Percentiles rank a stretch among this genome's conserved stretches.
Conservation (phyloP, 1,140 invertebrate species). For the Macrosteles quadrilineatus region DNA sequence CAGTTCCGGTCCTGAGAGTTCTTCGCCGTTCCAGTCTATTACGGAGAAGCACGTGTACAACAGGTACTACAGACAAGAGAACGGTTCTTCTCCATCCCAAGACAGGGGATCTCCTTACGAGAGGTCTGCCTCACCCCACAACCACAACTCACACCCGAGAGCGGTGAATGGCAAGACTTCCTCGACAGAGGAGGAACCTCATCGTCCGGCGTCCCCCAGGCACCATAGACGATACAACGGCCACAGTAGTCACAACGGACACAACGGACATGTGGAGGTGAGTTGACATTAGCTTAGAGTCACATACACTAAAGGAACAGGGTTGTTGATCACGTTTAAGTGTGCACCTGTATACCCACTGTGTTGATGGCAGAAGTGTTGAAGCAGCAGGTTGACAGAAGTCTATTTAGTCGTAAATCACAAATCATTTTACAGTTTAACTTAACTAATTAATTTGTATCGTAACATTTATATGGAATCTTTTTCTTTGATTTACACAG, state of each 20-base stretch:
- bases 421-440: too few species aligned
- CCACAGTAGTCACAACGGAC: not conserved
- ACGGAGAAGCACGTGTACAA: slow-evolving; percentile 16
- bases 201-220: not conserved
- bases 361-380: too few species aligned
- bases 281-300: too few species aligned
- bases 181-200: slow-evolving; percentile 8
- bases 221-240: slow-evolving; percentile 1
- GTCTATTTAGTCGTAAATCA: too few species aligned
- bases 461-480: too few species aligned
- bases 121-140: not conserved
- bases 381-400: too few species aligned
- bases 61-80: slow-evolving; percentile 17
- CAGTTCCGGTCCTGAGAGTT: slow-evolving; percentile 26
- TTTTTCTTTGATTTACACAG: too few species aligned
- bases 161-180: slow-evolving; percentile 13
- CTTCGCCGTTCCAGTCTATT: slow-evolving; percentile 21
- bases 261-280: slow-evolving; percentile 22
- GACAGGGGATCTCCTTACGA: slow-evolving; percentile 45
- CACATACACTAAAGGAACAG: too few species aligned
- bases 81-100: slow-evolving; percentile 33
- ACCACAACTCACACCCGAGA: slow-evolving; percentile 8
- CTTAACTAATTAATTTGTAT: too few species aligned
- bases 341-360: too few species aligned
- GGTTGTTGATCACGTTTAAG: too few species aligned